Percentiles rank a stretch among this genome's conserved stretches.
phyloP scores from a whole-genome alignment of 2,888 invertebrate species.

The Chironomus tentans region DNA sequence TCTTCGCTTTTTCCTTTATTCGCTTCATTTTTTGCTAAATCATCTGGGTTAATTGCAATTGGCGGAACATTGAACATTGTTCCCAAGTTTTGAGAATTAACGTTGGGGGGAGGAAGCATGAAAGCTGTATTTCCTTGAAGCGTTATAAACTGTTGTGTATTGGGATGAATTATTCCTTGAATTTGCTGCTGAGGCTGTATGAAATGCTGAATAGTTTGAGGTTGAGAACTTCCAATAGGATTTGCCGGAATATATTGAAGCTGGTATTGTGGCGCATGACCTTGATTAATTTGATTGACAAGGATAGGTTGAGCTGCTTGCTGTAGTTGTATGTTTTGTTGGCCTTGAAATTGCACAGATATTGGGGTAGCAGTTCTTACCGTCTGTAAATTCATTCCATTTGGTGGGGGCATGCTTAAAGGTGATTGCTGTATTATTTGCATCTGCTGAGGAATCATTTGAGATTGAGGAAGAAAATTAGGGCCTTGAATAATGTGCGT shows the following conservation, averaged over 20 bases:
- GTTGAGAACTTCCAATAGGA: conserved; percentile 25
- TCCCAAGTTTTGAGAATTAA: conserved; percentile 31
- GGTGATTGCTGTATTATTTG: conserved; percentile 24
- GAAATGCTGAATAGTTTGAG: conserved; percentile 31
- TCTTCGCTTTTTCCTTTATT: neutral
- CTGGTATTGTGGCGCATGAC: conserved; percentile 30
- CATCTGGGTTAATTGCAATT: neutral
- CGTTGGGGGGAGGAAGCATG: conserved; percentile 32
- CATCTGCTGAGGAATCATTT: conserved; percentile 16
- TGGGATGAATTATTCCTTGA: conserved; percentile 30
- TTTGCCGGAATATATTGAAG: conserved; percentile 30
- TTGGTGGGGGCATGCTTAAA: conserved; percentile 7
- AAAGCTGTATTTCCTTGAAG: conserved; percentile 33
- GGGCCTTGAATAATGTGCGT: conserved; percentile 3
- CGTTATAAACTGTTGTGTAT: conserved; percentile 32
- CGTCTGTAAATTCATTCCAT: neutral
- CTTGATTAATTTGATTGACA: conserved; percentile 31
- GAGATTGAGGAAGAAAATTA: conserved; percentile 12
- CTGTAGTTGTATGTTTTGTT: conserved; percentile 23
- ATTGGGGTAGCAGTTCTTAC: conserved; percentile 28
- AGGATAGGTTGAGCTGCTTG: neutral
- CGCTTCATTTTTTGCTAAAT: neutral
- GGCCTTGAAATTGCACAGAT: conserved; percentile 30
- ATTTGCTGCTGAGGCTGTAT: conserved; percentile 30
- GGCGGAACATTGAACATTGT: neutral